Evolutionary conservation across 2,113 vertebrate species (phyloP).

Genomic region (Amazona vittata): DNA sequence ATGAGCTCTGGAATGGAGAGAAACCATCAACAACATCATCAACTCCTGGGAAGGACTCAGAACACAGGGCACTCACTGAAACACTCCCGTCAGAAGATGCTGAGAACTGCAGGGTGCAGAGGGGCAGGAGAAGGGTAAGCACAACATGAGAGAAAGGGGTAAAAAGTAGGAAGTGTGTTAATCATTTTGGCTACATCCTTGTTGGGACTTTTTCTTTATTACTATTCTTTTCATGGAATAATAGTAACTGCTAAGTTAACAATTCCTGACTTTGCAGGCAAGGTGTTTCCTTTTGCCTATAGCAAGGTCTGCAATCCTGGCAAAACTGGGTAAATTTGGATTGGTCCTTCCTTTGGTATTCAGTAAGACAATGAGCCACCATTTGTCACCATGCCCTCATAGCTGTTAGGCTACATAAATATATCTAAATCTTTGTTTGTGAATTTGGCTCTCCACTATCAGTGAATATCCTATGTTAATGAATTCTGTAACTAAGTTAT

Average conservation of each 20-base stretch:
- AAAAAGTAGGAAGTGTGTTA: neutral
- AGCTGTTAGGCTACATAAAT: neutral
- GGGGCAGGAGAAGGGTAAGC: neutral
- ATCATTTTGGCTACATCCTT: neutral
- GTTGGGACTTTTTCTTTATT: neutral
- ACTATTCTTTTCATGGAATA: neutral
- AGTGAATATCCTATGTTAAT: neutral
- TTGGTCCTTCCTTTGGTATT: neutral
- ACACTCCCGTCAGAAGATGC: neutral
- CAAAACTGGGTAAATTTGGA: neutral
- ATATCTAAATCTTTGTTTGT: neutral
- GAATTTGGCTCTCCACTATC: neutral
- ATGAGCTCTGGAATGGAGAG: neutral
- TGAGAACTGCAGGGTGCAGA: neutral
- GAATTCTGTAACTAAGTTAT: neutral
- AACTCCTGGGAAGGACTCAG: neutral
- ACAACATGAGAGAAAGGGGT: neutral
- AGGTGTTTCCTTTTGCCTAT: neutral
- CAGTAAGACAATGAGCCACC: neutral
- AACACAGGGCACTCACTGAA: accelerated
- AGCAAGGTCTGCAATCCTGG: neutral
- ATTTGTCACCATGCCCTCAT: neutral
- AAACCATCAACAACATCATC: neutral
- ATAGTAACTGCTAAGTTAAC: neutral
- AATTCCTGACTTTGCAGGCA: neutral